Evolutionary conservation across 2,797 vertebrate genomes (phyloP), one percentile per base, ranked within the genome.

Genomic region (Alauda arvensis): DNA sequence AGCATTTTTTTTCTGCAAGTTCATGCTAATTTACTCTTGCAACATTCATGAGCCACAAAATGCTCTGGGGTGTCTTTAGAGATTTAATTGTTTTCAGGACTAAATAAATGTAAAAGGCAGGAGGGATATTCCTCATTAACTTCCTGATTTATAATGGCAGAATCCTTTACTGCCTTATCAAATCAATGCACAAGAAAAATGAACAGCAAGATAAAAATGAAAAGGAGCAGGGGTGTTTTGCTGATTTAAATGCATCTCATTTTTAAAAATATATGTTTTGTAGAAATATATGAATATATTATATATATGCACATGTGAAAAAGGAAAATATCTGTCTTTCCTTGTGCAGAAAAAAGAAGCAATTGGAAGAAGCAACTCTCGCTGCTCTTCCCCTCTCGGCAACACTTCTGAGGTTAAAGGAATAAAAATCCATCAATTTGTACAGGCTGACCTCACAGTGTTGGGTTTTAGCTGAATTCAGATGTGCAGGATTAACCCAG

Each of bases 321-420:
- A 69, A 7, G 40, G 39, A 34, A 77, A 59, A 59, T 49, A 74
- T 65, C 53, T 51, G 8, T 76, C 63, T 75, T 75, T 28, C 46
- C 24, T 56, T 4, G 7, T 26, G 45, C 24, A 62, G 84, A 83
- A 62, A 42, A 69, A 92, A 88, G 89, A 86, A 87, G 66, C 56
- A 72, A 67, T n/a, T 76, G 70, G 71, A 88, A 92, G 77, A 34
- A 90, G 80, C 82, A 83, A 69, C 83, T 81, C 74, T 66, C 76
- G 59, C 86, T 92, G 89, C 79, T 88, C 48, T 95, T 83, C 80
- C 83, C 89, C 83, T 93, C 87, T 91, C 89, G n/a, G 92, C 93
- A 95, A 93, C 95, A 95, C 88, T 95, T 94, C 83, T 87, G 85
- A 96, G 85, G 95, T 95, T 92, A 93, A 96, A 93, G 90, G 94